These are phyloP conservation scores for Euspilapteryx auroguttella DNA, from an alignment of 2,888 invertebrate species.

Conservation along the genomic window DNA sequence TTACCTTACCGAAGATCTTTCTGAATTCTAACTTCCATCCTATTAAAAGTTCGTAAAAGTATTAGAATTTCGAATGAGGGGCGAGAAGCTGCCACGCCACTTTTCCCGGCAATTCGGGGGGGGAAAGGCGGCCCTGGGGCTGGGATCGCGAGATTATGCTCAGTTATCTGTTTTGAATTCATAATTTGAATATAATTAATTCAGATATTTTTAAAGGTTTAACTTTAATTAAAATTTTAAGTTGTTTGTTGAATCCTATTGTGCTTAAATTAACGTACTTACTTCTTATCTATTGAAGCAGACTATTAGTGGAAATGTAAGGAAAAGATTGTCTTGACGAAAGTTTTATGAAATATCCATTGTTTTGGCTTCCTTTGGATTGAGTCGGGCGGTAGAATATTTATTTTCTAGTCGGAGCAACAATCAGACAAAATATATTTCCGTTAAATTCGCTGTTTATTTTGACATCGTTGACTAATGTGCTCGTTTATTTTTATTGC, in stretches of 20 bases:
- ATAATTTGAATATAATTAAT: slow-evolving; percentile 31
- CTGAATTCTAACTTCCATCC: slow-evolving; percentile 55
- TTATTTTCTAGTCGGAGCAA: too few relatives aligned
- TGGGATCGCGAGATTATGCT: slow-evolving; percentile 29
- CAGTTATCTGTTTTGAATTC: slow-evolving; percentile 33
- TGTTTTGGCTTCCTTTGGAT: too few relatives aligned
- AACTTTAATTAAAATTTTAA: slow-evolving; percentile 18
- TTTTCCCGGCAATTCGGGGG: slow-evolving; percentile 27
- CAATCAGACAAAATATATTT: too few relatives aligned
- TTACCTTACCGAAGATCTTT: slow-evolving; percentile 33
- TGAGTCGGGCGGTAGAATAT: too few relatives aligned
- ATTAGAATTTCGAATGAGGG: slow-evolving; percentile 57
- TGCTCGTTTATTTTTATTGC: slow-evolving; percentile 54
- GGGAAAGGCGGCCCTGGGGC: slow-evolving; percentile 15
- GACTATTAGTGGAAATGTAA: too few relatives aligned
- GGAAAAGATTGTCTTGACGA: too few relatives aligned
- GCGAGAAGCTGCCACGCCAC: slow-evolving; percentile 46
- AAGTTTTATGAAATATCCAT: too few relatives aligned
- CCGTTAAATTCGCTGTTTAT: slow-evolving; percentile 25
- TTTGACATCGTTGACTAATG: slow-evolving; percentile 57
- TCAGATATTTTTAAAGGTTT: slow-evolving; percentile 15
- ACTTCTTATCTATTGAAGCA: too few relatives aligned
- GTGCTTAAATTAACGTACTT: too few relatives aligned
- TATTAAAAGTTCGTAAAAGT: slow-evolving; percentile 58
- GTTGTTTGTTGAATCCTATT: too few relatives aligned